phyloP scores from a whole-genome alignment of 2,113 vertebrate species.

The Pyrgilauda ruficollis region DNA sequence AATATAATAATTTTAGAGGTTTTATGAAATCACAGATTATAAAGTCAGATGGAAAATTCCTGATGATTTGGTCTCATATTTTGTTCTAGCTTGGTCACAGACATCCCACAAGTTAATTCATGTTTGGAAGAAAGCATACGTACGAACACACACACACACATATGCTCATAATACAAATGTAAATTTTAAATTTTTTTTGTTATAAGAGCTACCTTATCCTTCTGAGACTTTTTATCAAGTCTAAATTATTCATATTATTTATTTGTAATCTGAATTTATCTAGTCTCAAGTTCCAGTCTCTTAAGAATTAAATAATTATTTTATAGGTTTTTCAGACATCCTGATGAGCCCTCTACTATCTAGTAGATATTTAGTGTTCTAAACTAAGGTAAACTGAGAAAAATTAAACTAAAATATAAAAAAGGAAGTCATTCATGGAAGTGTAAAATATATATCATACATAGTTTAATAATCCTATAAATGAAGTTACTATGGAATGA shows the following conservation, averaged over 20 bases:
- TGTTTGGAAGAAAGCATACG: neutral
- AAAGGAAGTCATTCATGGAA: no score
- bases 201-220: neutral
- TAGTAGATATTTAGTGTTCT: no score
- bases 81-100: neutral
- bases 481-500: neutral
- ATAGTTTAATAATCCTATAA: neutral
- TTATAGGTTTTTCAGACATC: no score
- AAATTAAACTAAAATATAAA: no score
- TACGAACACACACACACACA: accelerated
- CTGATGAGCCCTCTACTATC: no score
- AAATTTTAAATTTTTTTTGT: neutral
- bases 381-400: no score
- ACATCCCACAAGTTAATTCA: neutral
- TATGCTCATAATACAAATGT: neutral
- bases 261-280: neutral
- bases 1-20: neutral
- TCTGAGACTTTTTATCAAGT: neutral
- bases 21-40: neutral
- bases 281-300: no score
- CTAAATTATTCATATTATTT: neutral
- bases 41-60: neutral
- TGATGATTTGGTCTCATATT: neutral
- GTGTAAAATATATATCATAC: neutral
- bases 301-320: no score